Evolutionary conservation across 1,140 invertebrate species (phyloP).

Genomic region (Papilio polyxenes): DNA sequence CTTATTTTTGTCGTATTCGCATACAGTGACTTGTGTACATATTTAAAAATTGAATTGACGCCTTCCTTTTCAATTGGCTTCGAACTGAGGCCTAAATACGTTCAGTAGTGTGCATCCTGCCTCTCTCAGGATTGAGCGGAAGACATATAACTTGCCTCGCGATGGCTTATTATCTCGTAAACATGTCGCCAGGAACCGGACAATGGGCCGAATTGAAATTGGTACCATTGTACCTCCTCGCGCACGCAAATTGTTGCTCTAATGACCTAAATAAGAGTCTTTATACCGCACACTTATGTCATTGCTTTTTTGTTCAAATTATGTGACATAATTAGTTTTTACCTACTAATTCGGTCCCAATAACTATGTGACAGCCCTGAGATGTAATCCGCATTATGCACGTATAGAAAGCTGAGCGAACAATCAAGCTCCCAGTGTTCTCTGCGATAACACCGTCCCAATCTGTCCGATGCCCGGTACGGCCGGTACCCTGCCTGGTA

Average conservation of each 20-base stretch:
- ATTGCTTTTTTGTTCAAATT: no score
- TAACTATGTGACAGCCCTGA: constrained; percentile 5
- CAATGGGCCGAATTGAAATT: constrained; percentile 1
- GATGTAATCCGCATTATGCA: constrained; percentile 46
- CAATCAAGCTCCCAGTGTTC: background rate
- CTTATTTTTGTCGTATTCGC: background rate
- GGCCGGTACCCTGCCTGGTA: no score
- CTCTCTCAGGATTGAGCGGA: constrained; percentile 1
- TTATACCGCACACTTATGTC: background rate
- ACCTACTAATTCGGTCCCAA: no score
- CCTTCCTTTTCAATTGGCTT: constrained; percentile 22
- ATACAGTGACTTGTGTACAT: background rate
- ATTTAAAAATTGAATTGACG: constrained; percentile 1
- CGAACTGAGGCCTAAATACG: background rate
- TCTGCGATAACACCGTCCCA: background rate
- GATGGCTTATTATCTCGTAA: constrained; percentile 24
- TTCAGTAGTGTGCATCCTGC: background rate
- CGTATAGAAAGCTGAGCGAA: constrained; percentile 54
- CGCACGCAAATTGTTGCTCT: constrained; percentile 11
- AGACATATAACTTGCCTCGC: constrained; percentile 6
- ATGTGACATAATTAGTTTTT: no score
- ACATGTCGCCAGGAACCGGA: constrained; percentile 7
- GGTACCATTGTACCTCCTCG: background rate
- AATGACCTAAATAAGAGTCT: background rate
- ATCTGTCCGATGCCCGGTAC: no score